phyloP scores from a whole-genome alignment of 1,140 invertebrate genomes.

The Laupala kohalensis region DNA sequence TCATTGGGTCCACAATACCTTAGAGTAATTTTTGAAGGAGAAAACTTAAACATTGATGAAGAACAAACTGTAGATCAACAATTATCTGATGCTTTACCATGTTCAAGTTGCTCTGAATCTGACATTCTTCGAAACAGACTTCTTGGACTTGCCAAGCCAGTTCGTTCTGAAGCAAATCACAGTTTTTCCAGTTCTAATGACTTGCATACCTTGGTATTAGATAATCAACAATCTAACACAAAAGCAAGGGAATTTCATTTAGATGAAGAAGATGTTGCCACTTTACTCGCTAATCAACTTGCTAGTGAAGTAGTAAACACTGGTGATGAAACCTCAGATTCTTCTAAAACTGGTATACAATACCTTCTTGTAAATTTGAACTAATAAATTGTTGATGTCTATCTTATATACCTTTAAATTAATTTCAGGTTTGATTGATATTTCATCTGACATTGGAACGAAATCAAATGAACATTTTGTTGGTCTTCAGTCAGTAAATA shows the following conservation, averaged over 20 bases:
- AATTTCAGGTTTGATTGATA: too few relatives aligned
- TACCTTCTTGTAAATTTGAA: too few relatives aligned
- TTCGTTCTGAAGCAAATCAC: not conserved
- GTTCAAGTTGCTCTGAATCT: not conserved
- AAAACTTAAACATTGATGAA: not conserved
- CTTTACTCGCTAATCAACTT: constrained; percentile 16
- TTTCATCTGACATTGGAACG: too few relatives aligned
- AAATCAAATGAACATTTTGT: too few relatives aligned
- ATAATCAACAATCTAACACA: constrained; percentile 3
- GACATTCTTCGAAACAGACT: constrained; percentile 3
- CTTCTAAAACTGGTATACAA: not conserved
- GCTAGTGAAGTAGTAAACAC: constrained; percentile 7
- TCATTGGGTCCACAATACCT: not conserved
- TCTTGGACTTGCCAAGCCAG: not conserved
- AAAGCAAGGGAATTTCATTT: constrained; percentile 10
- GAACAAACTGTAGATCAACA: not conserved
- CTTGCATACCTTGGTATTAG: constrained; percentile 2
- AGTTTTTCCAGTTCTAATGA: not conserved
- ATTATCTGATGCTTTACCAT: not conserved
- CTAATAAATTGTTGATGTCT: too few relatives aligned
- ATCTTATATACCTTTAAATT: too few relatives aligned
- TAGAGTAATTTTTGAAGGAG: not conserved
- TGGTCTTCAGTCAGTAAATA: too few relatives aligned
- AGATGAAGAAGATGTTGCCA: constrained; percentile 17
- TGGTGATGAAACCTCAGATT: not conserved